A percentile compares a stretch with the other conserved stretches of the same genome.
phyloP scores from a whole-genome alignment of 1,140 invertebrate genomes.

The Sarcophaga bullata region DNA sequence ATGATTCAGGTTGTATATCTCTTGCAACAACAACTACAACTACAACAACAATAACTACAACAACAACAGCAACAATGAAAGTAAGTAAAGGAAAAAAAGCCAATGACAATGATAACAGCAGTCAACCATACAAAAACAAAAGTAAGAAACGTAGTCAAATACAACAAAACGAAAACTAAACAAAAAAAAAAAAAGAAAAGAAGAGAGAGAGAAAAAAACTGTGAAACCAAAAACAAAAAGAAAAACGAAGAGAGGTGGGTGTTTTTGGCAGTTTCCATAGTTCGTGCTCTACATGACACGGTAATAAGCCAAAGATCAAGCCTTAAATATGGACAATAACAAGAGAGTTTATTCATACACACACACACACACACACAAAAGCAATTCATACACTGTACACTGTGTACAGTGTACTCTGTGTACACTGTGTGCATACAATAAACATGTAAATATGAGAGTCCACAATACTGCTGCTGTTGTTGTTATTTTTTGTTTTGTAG shows the following conservation, averaged over 20 bases:
- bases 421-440: neutral
- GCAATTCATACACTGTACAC: neutral
- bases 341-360: neutral
- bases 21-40: neutral
- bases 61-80: neutral
- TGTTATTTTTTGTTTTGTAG: neutral
- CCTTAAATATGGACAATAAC: conserved; percentile 43
- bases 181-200: too few species aligned
- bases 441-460: neutral
- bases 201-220: too few species aligned
- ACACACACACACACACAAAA: neutral
- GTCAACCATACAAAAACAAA: too few species aligned
- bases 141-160: too few species aligned
- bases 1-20: conserved; percentile 26
- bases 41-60: neutral
- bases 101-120: too few species aligned
- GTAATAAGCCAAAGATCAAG: conserved; percentile 63
- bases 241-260: conserved; percentile 9
- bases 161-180: too few species aligned
- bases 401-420: too few species aligned
- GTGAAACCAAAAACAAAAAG: neutral
- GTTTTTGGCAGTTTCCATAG: conserved; percentile 51
- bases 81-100: too few species aligned
- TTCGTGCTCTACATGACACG: conserved; percentile 61
- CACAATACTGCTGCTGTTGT: too few species aligned